Base-by-base conservation (phyloP, 2,888 invertebrate species). In the Meandrusa payeni region DNA sequence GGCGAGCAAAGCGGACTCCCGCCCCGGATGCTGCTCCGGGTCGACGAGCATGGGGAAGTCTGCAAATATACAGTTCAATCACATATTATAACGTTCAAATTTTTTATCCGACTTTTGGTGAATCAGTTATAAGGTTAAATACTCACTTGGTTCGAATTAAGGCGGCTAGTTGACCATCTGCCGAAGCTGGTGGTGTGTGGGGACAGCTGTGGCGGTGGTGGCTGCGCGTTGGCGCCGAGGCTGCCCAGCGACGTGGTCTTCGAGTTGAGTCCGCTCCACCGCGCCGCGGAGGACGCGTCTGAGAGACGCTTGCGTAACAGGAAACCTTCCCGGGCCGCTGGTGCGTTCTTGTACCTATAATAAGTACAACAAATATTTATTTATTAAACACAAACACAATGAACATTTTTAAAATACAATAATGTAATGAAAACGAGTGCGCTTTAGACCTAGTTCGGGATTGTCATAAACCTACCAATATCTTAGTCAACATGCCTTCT, bases 211-310 rank as follows among this genome's bases (percentile, higher is more conserved):
- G 86, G 83, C 32, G 81, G 81, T 5, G 68, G 93, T 76, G 71
- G 93, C 89, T 92, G 92, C 80, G 61, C 92, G 57, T 64, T 72
- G 39, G 64, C 73, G 5, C 69, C 92, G 53, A 94, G 89, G 63
- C 94, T 94, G 69, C 93, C 94, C 46, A 96, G 90, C 31, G 96
- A 96, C 32, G 96, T 95, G 54, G 96, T 96, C 89, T 95, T 96
- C 57, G 93, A 93, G 76, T 93, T 93, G 61, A 94, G 90, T 5
- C 93, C 93, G 57, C 89, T 87, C 89, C 74, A 90, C 70, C 75
- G 88, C 56, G 88, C 86, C 59, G 89, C 90, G 61, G 89, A 90
- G 45, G 89, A 89, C 39, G 90, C 90, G 69, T 93, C 93, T 66
- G 92, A 93, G 71, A 92, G 88, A 59, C 93, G 91, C 83, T 95